Evolutionary conservation across 2,888 invertebrate species (phyloP).

Genomic region (Dicycla oo): DNA sequence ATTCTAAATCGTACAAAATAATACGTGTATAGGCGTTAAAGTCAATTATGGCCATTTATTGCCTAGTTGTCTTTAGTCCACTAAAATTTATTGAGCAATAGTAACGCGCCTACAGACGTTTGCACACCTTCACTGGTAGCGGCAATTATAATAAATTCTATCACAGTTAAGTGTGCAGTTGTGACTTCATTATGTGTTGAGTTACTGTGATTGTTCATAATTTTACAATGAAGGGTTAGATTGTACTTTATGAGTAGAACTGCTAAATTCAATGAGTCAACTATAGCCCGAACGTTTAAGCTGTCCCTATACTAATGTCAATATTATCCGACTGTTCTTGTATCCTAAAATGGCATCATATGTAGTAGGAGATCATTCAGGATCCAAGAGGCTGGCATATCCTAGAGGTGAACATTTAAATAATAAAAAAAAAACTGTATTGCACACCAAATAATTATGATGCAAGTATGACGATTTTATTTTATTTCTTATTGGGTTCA

Average conservation of each 20-base stretch:
- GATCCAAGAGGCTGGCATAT: background rate
- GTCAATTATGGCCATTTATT: constrained; percentile 35
- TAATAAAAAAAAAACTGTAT: background rate
- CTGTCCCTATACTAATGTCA: no score
- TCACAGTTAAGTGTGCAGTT: constrained; percentile 33
- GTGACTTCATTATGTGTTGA: constrained; percentile 54
- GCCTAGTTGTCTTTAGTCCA: constrained; percentile 33
- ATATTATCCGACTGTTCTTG: no score
- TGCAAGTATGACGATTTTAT: background rate
- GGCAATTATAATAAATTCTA: constrained; percentile 54
- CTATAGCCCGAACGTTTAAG: no score
- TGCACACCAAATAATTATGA: background rate
- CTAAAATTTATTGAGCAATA: constrained; percentile 52
- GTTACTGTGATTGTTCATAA: constrained; percentile 28
- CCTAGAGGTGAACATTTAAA: no score
- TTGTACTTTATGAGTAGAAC: constrained; percentile 14
- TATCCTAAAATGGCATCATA: no score
- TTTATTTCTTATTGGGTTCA: no score
- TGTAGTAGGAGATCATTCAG: no score
- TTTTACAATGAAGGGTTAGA: constrained; percentile 9
- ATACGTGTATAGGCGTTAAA: constrained; percentile 19
- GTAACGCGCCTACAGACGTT: constrained; percentile 44
- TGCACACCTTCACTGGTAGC: constrained; percentile 41
- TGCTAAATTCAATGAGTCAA: background rate
- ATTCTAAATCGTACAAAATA: background rate